A percentile compares a stretch with the other conserved stretches of the same genome.
Evolutionary conservation across 2,888 invertebrate species (phyloP).

Genomic region (Heliconius hortense): DNA sequence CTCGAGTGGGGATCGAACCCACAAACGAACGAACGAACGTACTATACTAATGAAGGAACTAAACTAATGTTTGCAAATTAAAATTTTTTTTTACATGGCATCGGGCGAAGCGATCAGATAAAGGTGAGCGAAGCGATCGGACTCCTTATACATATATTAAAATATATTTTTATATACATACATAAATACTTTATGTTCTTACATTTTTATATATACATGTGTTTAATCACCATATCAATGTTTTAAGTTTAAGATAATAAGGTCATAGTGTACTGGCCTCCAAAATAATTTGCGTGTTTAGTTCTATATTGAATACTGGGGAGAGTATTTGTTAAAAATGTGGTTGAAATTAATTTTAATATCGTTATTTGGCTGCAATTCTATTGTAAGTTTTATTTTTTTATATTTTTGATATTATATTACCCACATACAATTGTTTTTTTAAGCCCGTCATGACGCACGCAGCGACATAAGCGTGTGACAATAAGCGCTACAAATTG

Average conservation of each 20-base stretch:
- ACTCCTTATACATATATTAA: not conserved
- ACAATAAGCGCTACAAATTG: not conserved
- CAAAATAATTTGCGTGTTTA: slow-evolving; percentile 43
- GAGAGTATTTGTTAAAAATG: slow-evolving; percentile 50
- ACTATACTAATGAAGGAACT: too few relatives aligned
- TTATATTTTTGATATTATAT: too few relatives aligned
- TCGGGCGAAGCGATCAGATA: too few relatives aligned
- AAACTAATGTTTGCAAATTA: too few relatives aligned
- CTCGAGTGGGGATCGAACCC: too few relatives aligned
- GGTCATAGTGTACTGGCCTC: slow-evolving; percentile 47
- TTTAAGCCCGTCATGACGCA: not conserved
- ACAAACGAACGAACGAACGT: too few relatives aligned
- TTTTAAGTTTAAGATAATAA: slow-evolving; percentile 43
- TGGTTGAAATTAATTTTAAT: slow-evolving; percentile 56
- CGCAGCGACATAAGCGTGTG: too few relatives aligned
- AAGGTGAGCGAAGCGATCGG: too few relatives aligned
- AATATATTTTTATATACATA: not conserved
- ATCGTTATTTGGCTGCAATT: slow-evolving; percentile 52
- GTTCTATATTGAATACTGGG: slow-evolving; percentile 17
- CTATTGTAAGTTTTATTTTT: slow-evolving; percentile 63
- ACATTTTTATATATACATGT: not conserved
- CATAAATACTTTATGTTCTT: not conserved
- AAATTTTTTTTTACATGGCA: too few relatives aligned
- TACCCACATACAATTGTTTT: too few relatives aligned
- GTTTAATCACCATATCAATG: slow-evolving; percentile 26